phyloP scores from a whole-genome alignment of 2,888 invertebrate species.

The Campopleginae sp. region DNA sequence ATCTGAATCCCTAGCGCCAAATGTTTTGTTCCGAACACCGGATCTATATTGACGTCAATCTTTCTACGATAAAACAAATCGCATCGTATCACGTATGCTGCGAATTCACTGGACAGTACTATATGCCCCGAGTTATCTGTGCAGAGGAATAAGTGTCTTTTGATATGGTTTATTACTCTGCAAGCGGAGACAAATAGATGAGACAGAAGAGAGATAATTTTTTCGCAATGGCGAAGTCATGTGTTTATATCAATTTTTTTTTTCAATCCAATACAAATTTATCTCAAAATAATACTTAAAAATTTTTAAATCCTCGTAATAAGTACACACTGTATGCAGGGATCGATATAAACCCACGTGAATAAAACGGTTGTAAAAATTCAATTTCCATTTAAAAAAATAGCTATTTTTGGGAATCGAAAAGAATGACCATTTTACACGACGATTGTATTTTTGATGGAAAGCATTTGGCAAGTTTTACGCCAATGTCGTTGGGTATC shows the following conservation, averaged over 20 bases:
- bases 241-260: background rate
- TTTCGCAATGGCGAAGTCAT: slow-evolving; percentile 44
- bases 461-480: slow-evolving; percentile 35
- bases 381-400: background rate
- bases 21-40: slow-evolving; percentile 25
- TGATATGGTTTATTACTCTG: slow-evolving; percentile 40
- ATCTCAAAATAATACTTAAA: background rate
- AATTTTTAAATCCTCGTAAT: background rate
- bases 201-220: slow-evolving; percentile 13
- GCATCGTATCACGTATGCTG: slow-evolving; percentile 5
- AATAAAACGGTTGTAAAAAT: background rate
- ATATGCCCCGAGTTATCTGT: slow-evolving; percentile 40
- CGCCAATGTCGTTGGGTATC: slow-evolving; percentile 52
- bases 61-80: slow-evolving; percentile 39
- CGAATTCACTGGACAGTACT: slow-evolving; percentile 1
- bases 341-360: background rate
- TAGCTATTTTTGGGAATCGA: background rate
- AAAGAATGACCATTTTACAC: background rate
- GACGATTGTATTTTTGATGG: background rate
- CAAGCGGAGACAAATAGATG: background rate
- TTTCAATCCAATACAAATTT: background rate
- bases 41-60: slow-evolving; percentile 56
- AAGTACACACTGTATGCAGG: background rate
- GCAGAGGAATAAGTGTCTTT: slow-evolving; percentile 30
- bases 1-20: slow-evolving; percentile 48